Base-by-base conservation (phyloP, 1,140 invertebrate genomes). In the Neodiprion virginianus region DNA sequence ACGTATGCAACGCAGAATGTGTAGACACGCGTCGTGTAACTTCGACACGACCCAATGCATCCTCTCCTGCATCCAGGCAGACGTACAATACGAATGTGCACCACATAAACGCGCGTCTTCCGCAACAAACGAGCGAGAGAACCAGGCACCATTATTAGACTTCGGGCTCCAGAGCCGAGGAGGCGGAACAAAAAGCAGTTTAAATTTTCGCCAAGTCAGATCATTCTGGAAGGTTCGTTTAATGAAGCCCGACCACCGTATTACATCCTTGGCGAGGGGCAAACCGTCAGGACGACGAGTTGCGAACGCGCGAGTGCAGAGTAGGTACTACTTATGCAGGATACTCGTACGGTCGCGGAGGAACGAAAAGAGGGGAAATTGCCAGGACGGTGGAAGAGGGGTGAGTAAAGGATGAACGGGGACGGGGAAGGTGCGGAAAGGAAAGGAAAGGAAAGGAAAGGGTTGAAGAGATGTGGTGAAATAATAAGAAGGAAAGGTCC, bases 331-430 rank as follows among this genome's bases (percentile, higher is more conserved):
- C 28, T 40, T 40, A 40, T 2, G 28, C 28, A 40, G 28, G 79
- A 80, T 76, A 71, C 78, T 77, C 73, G 70, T 71, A 78, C 76
- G 69, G 17, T 72, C 68, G 28, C 5, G 5, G 2, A 40, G 53
- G n/a, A 17, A 61, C 0, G 53, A 61, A 17, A 72, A 71, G 50
- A 73, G 68, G 78, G 77, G 67, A 69, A 40, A 48, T 23, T 67
- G 71, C 67, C 67, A 65, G 23, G 11, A 68, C 67, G 71, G 49
- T 73, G 65, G 71, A 68, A 50, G 68, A 77, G 48, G 74, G 61
- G 47, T 65, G 49, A 21, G 49, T 9, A 17, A 14, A 48, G 48
- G 68, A 74, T 70, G 72, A 12, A 49, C 48, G 50, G 17, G 17
- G 74, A 76, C 74, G 70, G 75, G 78, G 72, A 74, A 49, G 28